Percentiles rank a stretch among this genome's conserved stretches.
Evolutionary conservation across 2,797 vertebrate species (phyloP).

Genomic region (Gastrophryne carolinensis): DNA sequence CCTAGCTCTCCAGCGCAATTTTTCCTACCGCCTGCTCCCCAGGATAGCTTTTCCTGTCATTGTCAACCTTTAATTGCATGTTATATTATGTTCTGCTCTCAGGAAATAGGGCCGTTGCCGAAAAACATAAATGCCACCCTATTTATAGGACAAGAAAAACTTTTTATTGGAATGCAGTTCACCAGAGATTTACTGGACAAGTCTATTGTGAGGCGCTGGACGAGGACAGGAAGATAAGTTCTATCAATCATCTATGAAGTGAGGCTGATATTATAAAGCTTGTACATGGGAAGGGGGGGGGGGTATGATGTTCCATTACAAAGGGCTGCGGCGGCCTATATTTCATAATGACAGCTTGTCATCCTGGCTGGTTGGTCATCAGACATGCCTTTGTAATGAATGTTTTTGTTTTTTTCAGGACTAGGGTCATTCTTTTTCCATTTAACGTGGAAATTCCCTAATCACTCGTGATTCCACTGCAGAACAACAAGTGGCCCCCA

Average conservation of each 20-base stretch:
- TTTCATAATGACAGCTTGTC: too few species aligned
- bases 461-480: too few species aligned
- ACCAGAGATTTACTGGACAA: background rate
- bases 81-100: slow-evolving; percentile 45
- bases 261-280: background rate
- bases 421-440: too few species aligned
- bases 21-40: slow-evolving; percentile 32
- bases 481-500: too few species aligned
- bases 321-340: too few species aligned
- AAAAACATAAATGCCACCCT: slow-evolving; percentile 27
- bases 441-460: too few species aligned
- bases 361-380: too few species aligned
- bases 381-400: too few species aligned
- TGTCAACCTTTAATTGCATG: slow-evolving; percentile 38
- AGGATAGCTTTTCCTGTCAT: slow-evolving; percentile 40
- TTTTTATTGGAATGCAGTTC: background rate
- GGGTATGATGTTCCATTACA: too few species aligned
- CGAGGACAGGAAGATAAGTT: background rate
- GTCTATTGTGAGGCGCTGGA: background rate
- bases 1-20: background rate
- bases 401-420: too few species aligned
- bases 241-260: background rate
- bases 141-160: slow-evolving; percentile 37
- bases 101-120: slow-evolving; percentile 33
- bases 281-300: background rate